Base-by-base conservation (phyloP, 2,797 vertebrate species). In the Helostoma temminkii region DNA sequence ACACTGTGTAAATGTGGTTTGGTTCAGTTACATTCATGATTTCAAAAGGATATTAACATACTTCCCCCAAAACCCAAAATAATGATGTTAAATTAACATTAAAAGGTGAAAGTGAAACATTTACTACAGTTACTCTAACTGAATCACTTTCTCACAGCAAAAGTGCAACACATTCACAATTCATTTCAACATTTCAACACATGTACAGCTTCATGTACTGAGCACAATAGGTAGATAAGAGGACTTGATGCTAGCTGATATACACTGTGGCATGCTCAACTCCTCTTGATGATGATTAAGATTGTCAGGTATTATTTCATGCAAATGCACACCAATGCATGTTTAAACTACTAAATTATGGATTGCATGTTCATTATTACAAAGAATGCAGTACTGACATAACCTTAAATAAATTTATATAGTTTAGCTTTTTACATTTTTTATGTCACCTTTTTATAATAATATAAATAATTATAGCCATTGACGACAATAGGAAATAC, bases 221-320 rank as follows among this genome's bases (percentile, higher is more conserved):
- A 47, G 42, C 9, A 45, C 65, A 52, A 57, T n/a, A 14, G 43
- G 21, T 22, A 66, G 56, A 67, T 53, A 48, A 63, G 45, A 63
- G 24, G 34, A 28, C 16, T 42, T 22, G 56, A 50, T 47, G 5
- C 19, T 9, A 11, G 30, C 43, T 50, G 36, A 19, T 28, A 21
- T 71, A 71, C 71, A 9, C 46, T 45, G 56, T 41, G 43, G n/a
- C 39, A 24, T 15, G 16, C 42, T 37, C 34, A 25, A 5, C 32
- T 52, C 30, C 25, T 24, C 59, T 71, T 26, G 7, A 18, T 25
- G 43, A 28, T 15, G 34, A 49, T 37, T 58, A 46, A 61, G n/a
- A 21, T 56, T 53, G 49, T 49, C 9, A 32, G 45, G 39, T 18
- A 42, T 4, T 12, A 18, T 60, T 47, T 62, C 16, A 48, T 28